Conservation (phyloP, 2,113 vertebrate genomes). For the Calidris pygmaea region DNA sequence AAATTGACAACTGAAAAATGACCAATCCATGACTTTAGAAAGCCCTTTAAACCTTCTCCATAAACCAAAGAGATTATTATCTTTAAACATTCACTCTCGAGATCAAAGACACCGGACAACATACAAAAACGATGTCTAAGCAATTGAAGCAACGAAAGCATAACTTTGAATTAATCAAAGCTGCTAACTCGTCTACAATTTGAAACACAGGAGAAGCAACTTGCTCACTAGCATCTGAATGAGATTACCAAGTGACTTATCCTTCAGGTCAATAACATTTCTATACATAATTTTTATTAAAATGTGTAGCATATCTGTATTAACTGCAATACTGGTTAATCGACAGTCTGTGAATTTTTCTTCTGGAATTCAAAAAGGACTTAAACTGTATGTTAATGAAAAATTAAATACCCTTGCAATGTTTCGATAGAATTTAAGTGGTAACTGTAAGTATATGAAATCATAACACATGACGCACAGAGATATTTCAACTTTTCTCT, state of each 20-base stretch:
- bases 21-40: not conserved
- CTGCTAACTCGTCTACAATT: not conserved
- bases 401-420: not conserved
- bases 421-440: not conserved
- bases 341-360: not conserved
- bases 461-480: not conserved
- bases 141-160: not conserved
- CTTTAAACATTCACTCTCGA: not conserved
- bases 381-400: not conserved
- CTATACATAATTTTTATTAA: not conserved
- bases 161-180: not conserved
- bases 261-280: not conserved
- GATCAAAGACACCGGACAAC: not conserved
- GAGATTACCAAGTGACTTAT: rapidly evolving
- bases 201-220: not conserved
- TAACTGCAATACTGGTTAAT: not conserved
- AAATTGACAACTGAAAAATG: not conserved
- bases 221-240: not conserved
- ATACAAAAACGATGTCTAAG: not conserved
- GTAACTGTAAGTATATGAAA: not conserved
- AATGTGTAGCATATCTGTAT: not conserved
- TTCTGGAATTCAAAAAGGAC: not conserved
- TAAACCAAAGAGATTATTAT: not conserved
- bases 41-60: not conserved
- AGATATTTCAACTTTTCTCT: not conserved